Percentiles rank a stretch among this genome's conserved stretches.
These are phyloP conservation scores for Marasmarcha lunaedactyla DNA, from an alignment of 2,888 invertebrate species.

Conservation along the genomic window DNA sequence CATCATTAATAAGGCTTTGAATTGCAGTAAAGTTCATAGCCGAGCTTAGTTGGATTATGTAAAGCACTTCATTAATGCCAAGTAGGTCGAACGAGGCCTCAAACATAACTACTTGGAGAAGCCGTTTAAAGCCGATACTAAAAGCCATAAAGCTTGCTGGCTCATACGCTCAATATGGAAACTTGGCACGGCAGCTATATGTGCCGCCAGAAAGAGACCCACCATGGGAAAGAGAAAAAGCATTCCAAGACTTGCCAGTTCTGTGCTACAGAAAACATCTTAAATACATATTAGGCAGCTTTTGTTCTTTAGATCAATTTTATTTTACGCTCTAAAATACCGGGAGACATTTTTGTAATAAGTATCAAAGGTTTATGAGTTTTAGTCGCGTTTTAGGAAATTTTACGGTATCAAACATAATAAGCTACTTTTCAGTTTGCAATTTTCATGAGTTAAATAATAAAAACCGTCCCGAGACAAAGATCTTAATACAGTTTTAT, in stretches of 20 bases:
- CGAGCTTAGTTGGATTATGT: not conserved
- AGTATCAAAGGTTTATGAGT: not conserved
- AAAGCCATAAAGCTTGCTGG: conserved; percentile 44
- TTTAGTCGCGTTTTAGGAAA: too few relatives aligned
- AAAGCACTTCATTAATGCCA: not conserved
- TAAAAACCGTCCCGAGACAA: too few relatives aligned
- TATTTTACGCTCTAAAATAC: not conserved
- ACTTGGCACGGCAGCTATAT: conserved; percentile 55
- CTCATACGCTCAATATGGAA: conserved; percentile 45
- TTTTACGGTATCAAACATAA: too few relatives aligned
- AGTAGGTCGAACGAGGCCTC: not conserved
- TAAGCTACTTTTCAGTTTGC: too few relatives aligned
- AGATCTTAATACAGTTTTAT: too few relatives aligned
- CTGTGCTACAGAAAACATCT: not conserved
- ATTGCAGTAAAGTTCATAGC: too few relatives aligned
- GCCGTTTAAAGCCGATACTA: conserved; percentile 16
- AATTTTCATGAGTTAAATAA: too few relatives aligned
- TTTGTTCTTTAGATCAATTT: not conserved
- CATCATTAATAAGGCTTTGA: too few relatives aligned
- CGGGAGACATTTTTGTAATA: not conserved
- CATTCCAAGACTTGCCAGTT: conserved; percentile 21
- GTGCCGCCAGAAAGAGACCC: conserved; percentile 54
- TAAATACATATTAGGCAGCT: too few relatives aligned
- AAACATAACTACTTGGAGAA: conserved; percentile 1
- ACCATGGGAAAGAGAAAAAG: conserved; percentile 33